phyloP scores from a whole-genome alignment of 2,113 vertebrate genomes.

The Catagonus wagneri region DNA sequence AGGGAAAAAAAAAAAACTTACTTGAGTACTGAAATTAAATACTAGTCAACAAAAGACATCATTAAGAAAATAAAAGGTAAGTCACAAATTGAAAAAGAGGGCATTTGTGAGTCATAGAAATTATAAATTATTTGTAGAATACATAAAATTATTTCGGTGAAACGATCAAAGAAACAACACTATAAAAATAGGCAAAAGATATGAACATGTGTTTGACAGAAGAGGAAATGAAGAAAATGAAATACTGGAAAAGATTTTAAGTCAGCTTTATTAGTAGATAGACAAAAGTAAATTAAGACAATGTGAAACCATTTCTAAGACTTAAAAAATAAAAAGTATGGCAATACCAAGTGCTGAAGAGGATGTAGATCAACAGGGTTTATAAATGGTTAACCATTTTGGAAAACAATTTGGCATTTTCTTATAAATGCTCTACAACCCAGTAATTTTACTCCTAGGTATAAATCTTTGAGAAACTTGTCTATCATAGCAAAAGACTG shows the following conservation, averaged over 20 bases:
- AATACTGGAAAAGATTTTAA: slow-evolving; percentile 35
- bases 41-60: neutral
- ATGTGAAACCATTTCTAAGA: neutral
- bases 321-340: slow-evolving; percentile 14
- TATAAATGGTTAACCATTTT: neutral
- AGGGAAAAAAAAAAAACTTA: slow-evolving; percentile 1
- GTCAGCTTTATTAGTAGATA: neutral
- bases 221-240: neutral
- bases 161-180: neutral
- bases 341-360: neutral
- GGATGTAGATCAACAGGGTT: neutral
- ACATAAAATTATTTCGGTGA: neutral
- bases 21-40: neutral
- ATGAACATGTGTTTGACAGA: neutral
- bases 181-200: neutral
- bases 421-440: neutral
- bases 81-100: neutral
- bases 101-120: neutral
- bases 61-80: neutral
- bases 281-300: slow-evolving; percentile 3
- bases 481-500: neutral
- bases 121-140: neutral
- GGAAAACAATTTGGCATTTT: neutral
- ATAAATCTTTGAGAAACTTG: neutral
- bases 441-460: neutral